phyloP scores from a whole-genome alignment of 2,888 invertebrate genomes.

The Ormyrus rosae region DNA sequence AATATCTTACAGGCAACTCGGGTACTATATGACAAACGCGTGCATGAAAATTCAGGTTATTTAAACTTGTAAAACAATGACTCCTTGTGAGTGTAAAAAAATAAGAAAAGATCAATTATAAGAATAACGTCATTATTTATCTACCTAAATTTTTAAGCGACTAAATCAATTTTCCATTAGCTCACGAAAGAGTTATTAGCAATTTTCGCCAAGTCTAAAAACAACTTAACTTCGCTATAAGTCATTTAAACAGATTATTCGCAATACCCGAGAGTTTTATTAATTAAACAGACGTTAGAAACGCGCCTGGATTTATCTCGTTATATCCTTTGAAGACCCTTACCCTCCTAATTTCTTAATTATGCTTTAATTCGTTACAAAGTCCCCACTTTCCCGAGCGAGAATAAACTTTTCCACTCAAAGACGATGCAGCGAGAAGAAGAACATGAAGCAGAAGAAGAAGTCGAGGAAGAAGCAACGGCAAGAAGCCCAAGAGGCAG shows the following conservation, averaged over 20 bases:
- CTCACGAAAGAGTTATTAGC: neutral
- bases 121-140: too few species aligned
- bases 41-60: too few species aligned
- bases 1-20: too few species aligned
- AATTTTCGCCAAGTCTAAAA: neutral
- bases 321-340: conserved; percentile 30
- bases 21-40: too few species aligned
- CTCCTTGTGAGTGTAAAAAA: too few species aligned
- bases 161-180: neutral
- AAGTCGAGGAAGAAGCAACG: neutral
- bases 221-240: neutral
- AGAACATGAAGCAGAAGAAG: conserved; percentile 17
- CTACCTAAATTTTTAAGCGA: too few species aligned
- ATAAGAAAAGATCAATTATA: too few species aligned
- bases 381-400: conserved; percentile 38
- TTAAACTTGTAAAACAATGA: too few species aligned
- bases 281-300: conserved; percentile 41
- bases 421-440: conserved; percentile 17
- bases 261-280: conserved; percentile 26
- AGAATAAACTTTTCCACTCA: conserved; percentile 39
- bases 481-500: neutral
- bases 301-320: conserved; percentile 29
- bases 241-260: conserved; percentile 21
- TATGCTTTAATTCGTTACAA: conserved; percentile 44
- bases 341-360: conserved; percentile 49